Base-by-base conservation (phyloP, 2,797 vertebrate genomes). In the Lithobates pipiens region DNA sequence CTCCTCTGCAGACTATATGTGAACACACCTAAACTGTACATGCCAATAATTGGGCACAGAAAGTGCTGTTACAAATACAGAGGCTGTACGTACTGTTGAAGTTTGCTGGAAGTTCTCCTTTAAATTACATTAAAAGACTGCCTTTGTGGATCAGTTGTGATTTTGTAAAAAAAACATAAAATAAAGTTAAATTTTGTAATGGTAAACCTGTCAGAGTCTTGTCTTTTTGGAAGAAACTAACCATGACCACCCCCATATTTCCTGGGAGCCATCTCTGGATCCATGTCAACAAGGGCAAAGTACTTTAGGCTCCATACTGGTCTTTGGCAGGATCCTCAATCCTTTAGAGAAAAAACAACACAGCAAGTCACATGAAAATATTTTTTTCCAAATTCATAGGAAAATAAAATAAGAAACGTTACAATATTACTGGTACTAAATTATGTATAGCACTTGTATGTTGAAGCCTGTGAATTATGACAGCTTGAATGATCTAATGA, bases 241-340 rank as follows among this genome's bases (percentile, higher is more conserved):
- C 77, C 65, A 80, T 80, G 67, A 50, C 77, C 65, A 80, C 67
- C 77, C 44, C 65, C 63, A 67, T n/a, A 78, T 67, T 25, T 78
- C 61, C 34, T 18, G n/a, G 44, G 10, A 69, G 25, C 16, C n/a
- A 16, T 46, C 65, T 79, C 10, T 79, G 77, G 39, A 79, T 27
- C 10, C 39, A 15, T 79, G 63, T 46, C 77, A 79, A 79, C 18
- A 77, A 25, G n/a, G 21, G 15, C 25, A 68, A 68, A 68, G 39
- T 29, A n/a, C 63, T 29, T 46, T 32, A 79, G 0, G 32, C 18
- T 27, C 76, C 5, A 27, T 42, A 42, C 13, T 27, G 15, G 8
- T 4, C 76, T 21, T n/a, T 77, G 57, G 25, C n/a, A n/a, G 10
- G 13, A 67, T 67, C 21, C 18, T 11, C 10, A 67, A 4, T 29